Evolutionary conservation across 2,888 invertebrate species (phyloP), one percentile per base, ranked within the genome.

Genomic region (Microchrysa polita): DNA sequence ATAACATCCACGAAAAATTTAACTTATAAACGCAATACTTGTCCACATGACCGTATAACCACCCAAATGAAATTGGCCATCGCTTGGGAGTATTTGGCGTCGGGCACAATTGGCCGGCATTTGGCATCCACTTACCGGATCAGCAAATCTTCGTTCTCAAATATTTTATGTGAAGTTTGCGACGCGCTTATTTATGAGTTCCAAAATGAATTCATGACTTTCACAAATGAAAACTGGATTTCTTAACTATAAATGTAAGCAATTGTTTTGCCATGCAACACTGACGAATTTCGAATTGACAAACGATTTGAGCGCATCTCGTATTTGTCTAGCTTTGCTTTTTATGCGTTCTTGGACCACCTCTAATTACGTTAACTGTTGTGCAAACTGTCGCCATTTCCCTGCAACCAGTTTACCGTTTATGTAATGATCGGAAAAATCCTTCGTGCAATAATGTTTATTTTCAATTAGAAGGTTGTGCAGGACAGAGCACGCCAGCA

Each of bases 381-480:
- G 27, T 34, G n/a, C n/a, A n/a, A n/a, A 34, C 7, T 34, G 4
- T 34, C 27, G 27, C 75, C 72, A 74, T 74, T 73, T 67, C 2
- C 75, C 74, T 74, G 60, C 57, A 18, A 74, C 12, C 5, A 74
- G 23, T 1, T 67, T 53, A 40, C 57, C 72, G 42, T 18, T 23
- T 44, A 14, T 44, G 57, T 72, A 73, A 40, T 74, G 48, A n/a
- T 42, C 55, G 22, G 73, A 67, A 7, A 34, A 34, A 34, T 34
- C 27, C 4, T 2, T 5, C 7, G 27, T 5, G 5, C 67, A 72
- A 40, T 18, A 75, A 34, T 52, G 72, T 9, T 42, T 72, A 12
- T 9, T 63, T 14, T 67, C 42, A 5, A 75, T 40, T 4, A 74
- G 52, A 52, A 67, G 74, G 23, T 74, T 74, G 18, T 76, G 74